Conservation (phyloP, 2,113 vertebrate species). For the Saimiri boliviensis region DNA sequence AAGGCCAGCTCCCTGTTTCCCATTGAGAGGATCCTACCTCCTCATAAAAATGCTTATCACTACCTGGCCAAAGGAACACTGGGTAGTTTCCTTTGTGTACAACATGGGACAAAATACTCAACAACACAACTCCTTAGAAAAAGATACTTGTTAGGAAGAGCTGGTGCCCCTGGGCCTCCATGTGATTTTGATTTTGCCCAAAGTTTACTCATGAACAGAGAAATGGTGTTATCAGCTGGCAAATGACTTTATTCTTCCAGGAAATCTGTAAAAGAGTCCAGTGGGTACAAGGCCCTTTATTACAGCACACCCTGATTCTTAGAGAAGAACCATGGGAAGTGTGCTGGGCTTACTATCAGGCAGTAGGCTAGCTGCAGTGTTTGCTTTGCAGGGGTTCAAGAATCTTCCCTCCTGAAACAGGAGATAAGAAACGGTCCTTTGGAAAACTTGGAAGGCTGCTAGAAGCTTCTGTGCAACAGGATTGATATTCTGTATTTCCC, state of each 20-base stretch:
- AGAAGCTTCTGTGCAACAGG: not conserved
- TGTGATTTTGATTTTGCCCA: not conserved
- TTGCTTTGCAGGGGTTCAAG: not conserved
- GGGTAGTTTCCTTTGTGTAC: not conserved
- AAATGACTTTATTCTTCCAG: not conserved
- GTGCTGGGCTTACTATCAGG: not conserved
- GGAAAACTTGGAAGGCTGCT: not conserved
- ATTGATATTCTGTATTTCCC: not conserved
- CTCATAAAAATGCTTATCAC: not conserved
- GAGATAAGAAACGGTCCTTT: not conserved
- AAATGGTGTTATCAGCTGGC: not conserved
- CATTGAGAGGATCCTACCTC: not conserved
- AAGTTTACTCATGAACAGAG: not conserved
- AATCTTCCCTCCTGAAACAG: not conserved
- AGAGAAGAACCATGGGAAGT: not conserved
- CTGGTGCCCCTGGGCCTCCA: not conserved
- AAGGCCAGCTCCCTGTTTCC: not conserved
- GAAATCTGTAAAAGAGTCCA: not conserved
- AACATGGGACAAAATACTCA: not conserved
- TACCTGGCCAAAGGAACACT: not conserved
- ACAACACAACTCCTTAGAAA: not conserved
- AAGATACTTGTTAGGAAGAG: not conserved
- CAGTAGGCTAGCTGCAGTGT: not conserved
- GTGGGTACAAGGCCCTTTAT: not conserved
- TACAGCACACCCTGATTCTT: not conserved